Evolutionary conservation across 1,140 invertebrate species (phyloP).

Genomic region (Berghia stephanieae): DNA sequence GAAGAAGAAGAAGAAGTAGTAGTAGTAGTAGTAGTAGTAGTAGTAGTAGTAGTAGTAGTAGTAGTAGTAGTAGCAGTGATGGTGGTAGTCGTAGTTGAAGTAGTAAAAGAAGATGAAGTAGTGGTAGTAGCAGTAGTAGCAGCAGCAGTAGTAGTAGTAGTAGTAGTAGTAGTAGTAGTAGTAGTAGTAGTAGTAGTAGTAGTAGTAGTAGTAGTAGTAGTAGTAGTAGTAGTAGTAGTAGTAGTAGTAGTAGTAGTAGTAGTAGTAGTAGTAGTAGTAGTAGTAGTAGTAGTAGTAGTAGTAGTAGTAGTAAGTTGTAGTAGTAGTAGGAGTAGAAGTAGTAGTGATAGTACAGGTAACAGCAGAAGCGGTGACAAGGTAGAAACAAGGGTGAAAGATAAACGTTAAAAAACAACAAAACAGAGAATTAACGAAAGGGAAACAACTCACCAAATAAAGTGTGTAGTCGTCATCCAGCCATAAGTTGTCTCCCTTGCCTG

Average conservation of each 20-base stretch:
- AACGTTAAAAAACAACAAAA: not conserved
- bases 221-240: not conserved
- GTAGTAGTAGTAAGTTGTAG: no score
- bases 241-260: not conserved
- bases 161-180: not conserved
- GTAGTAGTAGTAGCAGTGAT: no score
- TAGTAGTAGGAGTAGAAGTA: no score
- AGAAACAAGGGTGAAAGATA: no score
- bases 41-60: no score
- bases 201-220: not conserved
- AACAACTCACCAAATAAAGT: slow-evolving; percentile 36
- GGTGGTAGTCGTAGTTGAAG: no score
- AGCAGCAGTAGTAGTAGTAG: not conserved
- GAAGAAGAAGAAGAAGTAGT: no score
- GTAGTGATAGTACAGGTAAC: no score
- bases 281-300: not conserved
- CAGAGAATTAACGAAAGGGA: no score
- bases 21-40: no score
- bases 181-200: not conserved
- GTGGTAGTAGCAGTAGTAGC: not conserved
- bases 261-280: not conserved
- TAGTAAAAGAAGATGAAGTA: no score
- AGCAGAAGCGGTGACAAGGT: no score
- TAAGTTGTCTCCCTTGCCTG: slow-evolving; percentile 25
- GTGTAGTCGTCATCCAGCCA: slow-evolving; percentile 37